Conservation (phyloP, 1,140 invertebrate species). For the Aradophagus sp. region DNA sequence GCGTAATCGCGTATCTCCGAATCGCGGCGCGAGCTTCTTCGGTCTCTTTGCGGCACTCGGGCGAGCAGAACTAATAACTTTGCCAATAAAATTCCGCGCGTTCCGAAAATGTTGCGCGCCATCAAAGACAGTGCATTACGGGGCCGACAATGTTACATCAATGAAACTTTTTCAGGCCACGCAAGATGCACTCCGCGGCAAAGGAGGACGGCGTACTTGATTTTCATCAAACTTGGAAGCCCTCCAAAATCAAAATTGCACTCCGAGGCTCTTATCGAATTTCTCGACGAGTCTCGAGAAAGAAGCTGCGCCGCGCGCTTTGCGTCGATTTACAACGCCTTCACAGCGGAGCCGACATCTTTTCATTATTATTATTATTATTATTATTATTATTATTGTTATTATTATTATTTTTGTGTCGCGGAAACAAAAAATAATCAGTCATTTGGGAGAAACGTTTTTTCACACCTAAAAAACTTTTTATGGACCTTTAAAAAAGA, state of each 20-base stretch:
- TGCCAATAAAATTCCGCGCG: conserved; percentile 1
- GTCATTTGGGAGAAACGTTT: too few relatives aligned
- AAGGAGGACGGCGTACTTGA: conserved; percentile 44
- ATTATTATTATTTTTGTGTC: too few relatives aligned
- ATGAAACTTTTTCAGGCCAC: conserved; percentile 33
- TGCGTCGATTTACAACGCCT: too few relatives aligned
- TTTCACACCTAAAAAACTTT: too few relatives aligned
- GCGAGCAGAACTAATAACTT: conserved; percentile 1
- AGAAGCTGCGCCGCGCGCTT: conserved; percentile 10
- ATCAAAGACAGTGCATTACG: conserved; percentile 23
- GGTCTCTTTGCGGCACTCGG: neutral
- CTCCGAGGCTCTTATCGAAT: conserved; percentile 41
- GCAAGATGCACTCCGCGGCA: conserved; percentile 24
- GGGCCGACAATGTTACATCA: conserved; percentile 21
- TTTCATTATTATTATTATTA: too few relatives aligned
- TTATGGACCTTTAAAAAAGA: too few relatives aligned
- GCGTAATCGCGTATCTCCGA: too few relatives aligned
- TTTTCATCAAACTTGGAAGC: conserved; percentile 50
- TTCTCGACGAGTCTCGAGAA: too few relatives aligned
- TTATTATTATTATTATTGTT: too few relatives aligned
- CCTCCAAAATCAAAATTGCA: conserved; percentile 52
- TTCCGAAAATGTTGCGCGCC: conserved; percentile 9
- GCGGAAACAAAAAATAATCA: too few relatives aligned
- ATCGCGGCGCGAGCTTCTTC: neutral
- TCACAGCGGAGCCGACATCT: too few relatives aligned